Percentiles rank a stretch among this genome's conserved stretches.
Evolutionary conservation across 2,113 vertebrate species (phyloP).

Genomic region (Sinocyclocheilus anophthalmus): DNA sequence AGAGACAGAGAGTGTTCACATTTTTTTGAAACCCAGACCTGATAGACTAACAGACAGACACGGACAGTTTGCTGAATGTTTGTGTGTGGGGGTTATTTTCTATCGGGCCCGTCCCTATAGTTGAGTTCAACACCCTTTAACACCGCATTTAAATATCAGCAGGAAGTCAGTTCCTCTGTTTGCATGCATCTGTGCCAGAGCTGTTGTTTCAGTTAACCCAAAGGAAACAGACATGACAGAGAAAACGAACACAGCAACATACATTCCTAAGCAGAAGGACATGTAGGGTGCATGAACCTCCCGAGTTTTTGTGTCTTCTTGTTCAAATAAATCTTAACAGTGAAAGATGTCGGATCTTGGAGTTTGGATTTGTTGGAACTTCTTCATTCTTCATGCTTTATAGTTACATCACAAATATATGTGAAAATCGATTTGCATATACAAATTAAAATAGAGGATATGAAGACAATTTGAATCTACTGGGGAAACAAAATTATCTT

Average conservation of each 20-base stretch:
- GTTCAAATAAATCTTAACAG: neutral
- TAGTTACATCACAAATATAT: neutral
- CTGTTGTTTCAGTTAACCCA: conserved; percentile 24
- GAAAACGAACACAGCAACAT: neutral
- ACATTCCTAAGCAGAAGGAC: neutral
- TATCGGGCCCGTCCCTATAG: conserved; percentile 50
- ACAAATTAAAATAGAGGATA: neutral
- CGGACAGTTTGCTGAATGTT: too few relatives aligned
- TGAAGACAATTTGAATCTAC: neutral
- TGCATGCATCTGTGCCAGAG: conserved; percentile 4
- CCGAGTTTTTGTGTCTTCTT: neutral
- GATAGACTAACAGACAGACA: neutral
- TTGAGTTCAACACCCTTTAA: neutral
- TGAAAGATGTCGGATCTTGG: too few relatives aligned
- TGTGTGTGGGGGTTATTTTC: conserved; percentile 15
- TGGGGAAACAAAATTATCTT: neutral
- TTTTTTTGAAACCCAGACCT: neutral
- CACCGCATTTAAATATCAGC: conserved; percentile 51
- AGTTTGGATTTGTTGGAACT: too few relatives aligned
- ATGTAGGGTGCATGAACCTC: neutral
- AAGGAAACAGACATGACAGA: conserved; percentile 2
- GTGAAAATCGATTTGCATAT: neutral
- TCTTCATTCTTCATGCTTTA: too few relatives aligned
- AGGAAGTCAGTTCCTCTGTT: conserved; percentile 48
- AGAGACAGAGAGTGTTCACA: neutral